Evolutionary conservation across 2,113 vertebrate genomes (phyloP), one percentile per base, ranked within the genome.

Genomic region (Abramis brama): DNA sequence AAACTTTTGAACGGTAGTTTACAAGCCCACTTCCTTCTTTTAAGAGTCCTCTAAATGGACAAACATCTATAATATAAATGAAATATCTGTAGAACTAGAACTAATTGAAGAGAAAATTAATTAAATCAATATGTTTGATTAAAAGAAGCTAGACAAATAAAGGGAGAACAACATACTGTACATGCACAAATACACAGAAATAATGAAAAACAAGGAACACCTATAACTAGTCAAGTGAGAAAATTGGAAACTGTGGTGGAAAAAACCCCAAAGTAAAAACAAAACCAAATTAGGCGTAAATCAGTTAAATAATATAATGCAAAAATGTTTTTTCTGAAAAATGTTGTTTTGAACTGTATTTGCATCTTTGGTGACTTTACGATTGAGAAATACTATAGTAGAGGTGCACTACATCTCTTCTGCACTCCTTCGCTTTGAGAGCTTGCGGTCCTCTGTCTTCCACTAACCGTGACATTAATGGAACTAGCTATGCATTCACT

Each of bases 381-480:
- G 19, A 27, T 27, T 6, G 2, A 57, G 17, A 78, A 36, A 12
- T 43, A 47, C 59, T 5, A 43, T 9, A 80, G 71, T 15, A 45
- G 39, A 27, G 30, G 55, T 4, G 25, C 2, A 13, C 43, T 80
- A 13, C 19, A 8, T 62, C 57, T 27, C 11, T 80, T 80, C 1
- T 4, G 9, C 17, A 30, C 62, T 23, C 43, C 25, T 45, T 68
- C n/a, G 17, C 60, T 52, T 82, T 80, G 27, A 70, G n/a, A 66
- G 11, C 62, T 23, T 33, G 25, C 62, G 39, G 60, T 66, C 39
- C 17, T 82, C 79, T 70, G 33, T 70, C 79, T n/a, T 82, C 45
- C 36, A 27, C 79, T 80, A 47, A 80, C n/a, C 79, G n/a, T 80
- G 79, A 82, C 79, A 68, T 70, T 82, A 82, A 82, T 82, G 62